Conservation (phyloP, 2,113 vertebrate species). For the Mellivora capensis region DNA sequence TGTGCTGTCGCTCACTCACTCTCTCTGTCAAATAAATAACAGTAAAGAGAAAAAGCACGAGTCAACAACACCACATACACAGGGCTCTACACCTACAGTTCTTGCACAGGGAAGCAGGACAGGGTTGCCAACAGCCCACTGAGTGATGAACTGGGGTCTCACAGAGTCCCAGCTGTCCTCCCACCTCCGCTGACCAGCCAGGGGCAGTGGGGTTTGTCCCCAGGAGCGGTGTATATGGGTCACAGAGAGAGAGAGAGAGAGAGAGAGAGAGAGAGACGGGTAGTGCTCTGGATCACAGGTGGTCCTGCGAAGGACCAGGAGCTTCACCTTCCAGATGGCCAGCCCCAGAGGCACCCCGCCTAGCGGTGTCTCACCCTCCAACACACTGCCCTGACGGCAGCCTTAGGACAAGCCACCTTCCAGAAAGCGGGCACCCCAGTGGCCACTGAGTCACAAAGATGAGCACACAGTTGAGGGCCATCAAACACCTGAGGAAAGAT, state of each 20-base stretch:
- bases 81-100: background rate
- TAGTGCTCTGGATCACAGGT: background rate
- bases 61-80: background rate
- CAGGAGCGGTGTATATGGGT: background rate
- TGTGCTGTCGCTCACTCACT: too few relatives aligned
- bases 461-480: background rate
- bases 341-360: background rate
- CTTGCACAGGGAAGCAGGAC: too few relatives aligned
- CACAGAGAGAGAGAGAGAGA: background rate
- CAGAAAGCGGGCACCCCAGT: background rate
- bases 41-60: background rate
- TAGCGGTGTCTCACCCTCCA: background rate
- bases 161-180: background rate
- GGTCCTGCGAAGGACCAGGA: background rate
- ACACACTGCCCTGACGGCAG: background rate
- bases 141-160: background rate
- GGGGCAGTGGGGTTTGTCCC: background rate
- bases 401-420: background rate
- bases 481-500: background rate
- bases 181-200: background rate
- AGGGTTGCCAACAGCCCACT: background rate
- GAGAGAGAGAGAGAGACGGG: background rate
- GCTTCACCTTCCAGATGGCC: background rate
- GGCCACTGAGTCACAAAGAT: background rate
- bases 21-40: background rate